A percentile compares a stretch with the other conserved stretches of the same genome.
Conservation (phyloP, 2,797 vertebrate genomes). For the Gila robusta region DNA sequence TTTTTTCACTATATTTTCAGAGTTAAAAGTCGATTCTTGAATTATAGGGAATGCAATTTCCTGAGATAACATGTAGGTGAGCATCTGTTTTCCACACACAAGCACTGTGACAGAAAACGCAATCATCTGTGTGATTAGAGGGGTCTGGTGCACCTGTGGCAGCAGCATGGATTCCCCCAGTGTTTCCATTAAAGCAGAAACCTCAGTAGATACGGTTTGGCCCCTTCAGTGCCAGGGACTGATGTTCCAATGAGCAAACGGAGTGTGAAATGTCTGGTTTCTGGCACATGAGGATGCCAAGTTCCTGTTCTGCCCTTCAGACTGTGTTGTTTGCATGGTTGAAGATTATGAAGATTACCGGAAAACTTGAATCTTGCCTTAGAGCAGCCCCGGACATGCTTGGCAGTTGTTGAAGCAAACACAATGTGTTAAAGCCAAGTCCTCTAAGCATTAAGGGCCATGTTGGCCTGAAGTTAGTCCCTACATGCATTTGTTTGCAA, state of each 20-base stretch:
- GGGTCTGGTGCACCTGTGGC: slow-evolving; percentile 41
- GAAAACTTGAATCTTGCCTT: slow-evolving; percentile 7
- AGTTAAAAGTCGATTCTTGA: slow-evolving; percentile 19
- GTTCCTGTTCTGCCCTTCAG: background rate
- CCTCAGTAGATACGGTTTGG: background rate
- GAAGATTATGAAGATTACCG: slow-evolving; percentile 23
- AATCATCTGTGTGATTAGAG: slow-evolving; percentile 49
- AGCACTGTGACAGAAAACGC: slow-evolving; percentile 28
- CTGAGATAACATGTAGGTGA: slow-evolving; percentile 24
- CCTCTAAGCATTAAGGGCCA: background rate
- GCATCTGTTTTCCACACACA: slow-evolving; percentile 37
- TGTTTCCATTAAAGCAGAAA: slow-evolving; percentile 39
- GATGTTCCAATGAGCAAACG: slow-evolving; percentile 23
- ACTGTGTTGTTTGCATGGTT: slow-evolving; percentile 19
- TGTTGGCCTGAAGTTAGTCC: background rate
- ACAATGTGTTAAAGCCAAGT: background rate
- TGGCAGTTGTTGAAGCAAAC: background rate
- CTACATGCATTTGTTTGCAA: background rate
- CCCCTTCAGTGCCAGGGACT: slow-evolving; percentile 22
- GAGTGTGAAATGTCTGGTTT: slow-evolving; percentile 23
- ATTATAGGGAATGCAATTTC: slow-evolving; percentile 5
- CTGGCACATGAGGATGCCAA: slow-evolving; percentile 3
- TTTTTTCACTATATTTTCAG: slow-evolving; percentile 4
- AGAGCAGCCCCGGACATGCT: background rate
- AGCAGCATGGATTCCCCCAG: slow-evolving; percentile 28